phyloP scores from a whole-genome alignment of 2,888 invertebrate species.

The Pasiphila rectangulata region DNA sequence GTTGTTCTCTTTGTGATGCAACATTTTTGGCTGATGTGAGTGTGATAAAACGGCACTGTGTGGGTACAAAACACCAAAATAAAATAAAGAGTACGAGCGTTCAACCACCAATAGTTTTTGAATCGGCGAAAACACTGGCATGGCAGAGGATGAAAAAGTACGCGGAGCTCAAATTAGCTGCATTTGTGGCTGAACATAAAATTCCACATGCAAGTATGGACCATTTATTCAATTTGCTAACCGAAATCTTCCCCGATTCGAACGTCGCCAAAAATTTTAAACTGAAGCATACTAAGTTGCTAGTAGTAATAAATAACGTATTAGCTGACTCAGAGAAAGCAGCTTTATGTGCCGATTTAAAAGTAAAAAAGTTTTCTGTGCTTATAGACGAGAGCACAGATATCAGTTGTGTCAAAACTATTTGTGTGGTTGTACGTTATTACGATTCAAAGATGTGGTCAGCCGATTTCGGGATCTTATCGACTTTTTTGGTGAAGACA shows the following conservation, averaged over 20 bases:
- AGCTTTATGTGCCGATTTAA: not conserved
- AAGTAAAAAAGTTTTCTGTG: constrained; percentile 8
- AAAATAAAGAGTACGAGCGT: not conserved
- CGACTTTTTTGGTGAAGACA: not conserved
- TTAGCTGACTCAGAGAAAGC: not conserved
- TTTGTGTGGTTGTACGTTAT: constrained; percentile 9
- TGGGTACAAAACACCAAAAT: not conserved
- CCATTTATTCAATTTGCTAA: constrained; percentile 1
- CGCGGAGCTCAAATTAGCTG: constrained; percentile 9
- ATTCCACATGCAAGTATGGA: constrained; percentile 1
- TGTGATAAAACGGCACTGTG: not conserved
- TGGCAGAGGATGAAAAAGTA: not conserved
- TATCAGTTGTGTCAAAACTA: not conserved
- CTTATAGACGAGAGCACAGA: constrained; percentile 9
- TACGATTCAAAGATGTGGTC: not conserved
- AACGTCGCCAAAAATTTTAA: not conserved
- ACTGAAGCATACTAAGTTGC: not conserved
- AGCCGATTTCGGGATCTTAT: constrained; percentile 5
- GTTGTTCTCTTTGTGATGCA: not conserved
- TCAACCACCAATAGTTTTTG: not conserved
- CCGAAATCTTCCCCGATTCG: not conserved
- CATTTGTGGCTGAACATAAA: constrained; percentile 8
- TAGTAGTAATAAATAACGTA: not conserved
- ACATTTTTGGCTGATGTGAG: not conserved
- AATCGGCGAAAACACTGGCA: not conserved